Evolutionary conservation across 2,113 vertebrate genomes (phyloP), one percentile per base, ranked within the genome.

Genomic region (Cyprinodon brontotheroides): DNA sequence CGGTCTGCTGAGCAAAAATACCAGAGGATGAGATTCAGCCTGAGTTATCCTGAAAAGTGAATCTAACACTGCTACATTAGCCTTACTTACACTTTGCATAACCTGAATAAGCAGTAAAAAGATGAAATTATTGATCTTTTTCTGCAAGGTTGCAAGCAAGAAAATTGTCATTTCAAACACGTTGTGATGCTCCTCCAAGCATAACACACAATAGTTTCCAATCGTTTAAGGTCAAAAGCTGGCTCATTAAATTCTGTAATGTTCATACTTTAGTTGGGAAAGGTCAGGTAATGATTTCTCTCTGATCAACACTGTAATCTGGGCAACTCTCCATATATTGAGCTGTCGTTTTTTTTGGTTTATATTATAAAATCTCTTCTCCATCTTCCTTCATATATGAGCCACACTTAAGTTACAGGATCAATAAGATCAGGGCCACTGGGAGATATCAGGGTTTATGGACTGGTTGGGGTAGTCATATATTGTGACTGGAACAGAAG

Each of bases 361-460:
- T 9, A 57, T 36, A 57, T 57, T 79, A 41, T 70, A 41, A 73
- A 70, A 60, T 17, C 69, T 65, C 63, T 70, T 67, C 69, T 65
- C 65, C 65, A 29, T 64, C 60, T 57, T 4, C 43, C 36, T 14
- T 73, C 66, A 37, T 13, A 79, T 20, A 59, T 80, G 82, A 69
- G 70, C 74, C 9, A 43, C 62, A 48, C 65, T 80, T 11, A 72
- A 43, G 74, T 75, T 22, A 61, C 12, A 11, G 36, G 15, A 80
- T 84, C 38, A 38, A 82, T 79, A 62, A 62, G 79, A 75, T 78
- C 73, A 69, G 76, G 37, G 72, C 57, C 37, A 60, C 20, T 0
- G 11, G 68, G 20, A 80, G 71, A 20, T 61, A 43, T 74, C 36
- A 12, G 11, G 12, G 41, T 47, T 66, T 37, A 37, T 8, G 59